These are phyloP conservation scores for Polydrusus tereticollis DNA, from an alignment of 2,888 invertebrate species.

Conservation along the genomic window DNA sequence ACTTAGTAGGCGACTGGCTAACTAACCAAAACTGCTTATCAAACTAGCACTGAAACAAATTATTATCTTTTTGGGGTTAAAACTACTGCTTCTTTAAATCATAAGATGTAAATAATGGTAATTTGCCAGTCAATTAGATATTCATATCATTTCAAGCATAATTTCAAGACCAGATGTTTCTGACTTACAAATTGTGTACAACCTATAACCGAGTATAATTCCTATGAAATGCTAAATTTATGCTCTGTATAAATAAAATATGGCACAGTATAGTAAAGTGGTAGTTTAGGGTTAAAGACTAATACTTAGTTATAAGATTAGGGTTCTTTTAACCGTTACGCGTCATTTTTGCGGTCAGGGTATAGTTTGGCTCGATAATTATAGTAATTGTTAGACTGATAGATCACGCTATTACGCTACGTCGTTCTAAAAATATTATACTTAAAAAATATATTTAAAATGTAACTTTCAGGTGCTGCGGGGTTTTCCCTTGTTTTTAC, in stretches of 20 bases:
- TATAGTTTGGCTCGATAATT: slow-evolving; percentile 31
- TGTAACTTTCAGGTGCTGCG: too few relatives aligned
- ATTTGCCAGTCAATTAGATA: slow-evolving; percentile 21
- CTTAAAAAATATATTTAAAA: slow-evolving; percentile 1
- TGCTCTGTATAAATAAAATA: slow-evolving; percentile 24
- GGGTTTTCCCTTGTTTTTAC: too few relatives aligned
- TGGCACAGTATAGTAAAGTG: slow-evolving; percentile 17
- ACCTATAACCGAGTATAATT: not conserved
- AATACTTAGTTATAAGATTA: slow-evolving; percentile 20
- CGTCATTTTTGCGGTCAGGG: slow-evolving; percentile 35
- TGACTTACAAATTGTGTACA: slow-evolving; percentile 42
- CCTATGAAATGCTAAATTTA: slow-evolving; percentile 10
- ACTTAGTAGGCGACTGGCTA: too few relatives aligned
- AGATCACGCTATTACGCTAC: slow-evolving; percentile 22
- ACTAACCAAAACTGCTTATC: too few relatives aligned
- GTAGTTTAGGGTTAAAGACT: slow-evolving; percentile 31
- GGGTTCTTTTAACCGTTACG: slow-evolving; percentile 30
- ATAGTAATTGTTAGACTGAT: slow-evolving; percentile 23
- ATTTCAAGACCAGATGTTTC: slow-evolving; percentile 30
- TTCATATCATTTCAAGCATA: slow-evolving; percentile 13
- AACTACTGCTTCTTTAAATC: not conserved
- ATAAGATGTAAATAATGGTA: slow-evolving; percentile 15
- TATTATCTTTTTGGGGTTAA: too few relatives aligned
- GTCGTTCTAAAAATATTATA: not conserved
- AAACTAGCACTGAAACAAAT: too few relatives aligned